These are phyloP conservation scores for Rhadinocentrus ornatus DNA, from an alignment of 2,797 vertebrate species.

Conservation along the genomic window DNA sequence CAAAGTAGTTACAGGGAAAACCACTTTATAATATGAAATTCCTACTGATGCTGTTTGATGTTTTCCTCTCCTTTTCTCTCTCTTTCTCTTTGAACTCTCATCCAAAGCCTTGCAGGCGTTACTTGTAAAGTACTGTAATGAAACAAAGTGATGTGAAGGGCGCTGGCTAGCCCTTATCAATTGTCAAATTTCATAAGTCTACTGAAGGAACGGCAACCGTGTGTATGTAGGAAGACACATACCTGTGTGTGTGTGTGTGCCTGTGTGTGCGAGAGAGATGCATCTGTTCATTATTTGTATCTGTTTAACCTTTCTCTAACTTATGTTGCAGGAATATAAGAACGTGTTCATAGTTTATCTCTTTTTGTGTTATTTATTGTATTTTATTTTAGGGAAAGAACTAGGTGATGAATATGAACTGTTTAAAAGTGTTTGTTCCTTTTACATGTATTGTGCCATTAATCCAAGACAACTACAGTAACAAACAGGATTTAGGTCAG, in stretches of 20 bases:
- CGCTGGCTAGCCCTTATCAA: conserved; percentile 75
- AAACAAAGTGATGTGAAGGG: conserved; percentile 72
- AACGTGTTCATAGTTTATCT: conserved; percentile 36
- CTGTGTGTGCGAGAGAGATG: conserved; percentile 10
- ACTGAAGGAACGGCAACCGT: conserved; percentile 56
- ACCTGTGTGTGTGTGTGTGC: conserved; percentile 14
- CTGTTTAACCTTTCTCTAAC: conserved; percentile 26
- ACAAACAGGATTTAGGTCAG: conserved; percentile 40
- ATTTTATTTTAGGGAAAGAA: conserved; percentile 42
- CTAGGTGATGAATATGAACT: conserved; percentile 17
- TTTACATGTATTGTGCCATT: conserved; percentile 74
- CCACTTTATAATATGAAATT: conserved; percentile 73
- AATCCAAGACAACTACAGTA: conserved; percentile 56
- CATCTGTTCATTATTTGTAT: conserved; percentile 28
- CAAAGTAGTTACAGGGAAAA: conserved; percentile 77
- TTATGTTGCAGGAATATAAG: conserved; percentile 51
- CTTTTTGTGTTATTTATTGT: conserved; percentile 62
- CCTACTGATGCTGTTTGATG: conserved; percentile 67
- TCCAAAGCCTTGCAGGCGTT: conserved; percentile 52
- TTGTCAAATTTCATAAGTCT: conserved; percentile 63
- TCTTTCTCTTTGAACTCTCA: conserved; percentile 27
- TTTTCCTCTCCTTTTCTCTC: conserved; percentile 39
- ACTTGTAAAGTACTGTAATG: conserved; percentile 71
- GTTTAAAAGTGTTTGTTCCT: conserved; percentile 67
- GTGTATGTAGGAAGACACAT: conserved; percentile 39